Base-by-base conservation (phyloP, 2,113 vertebrate species). In the Cololabis saira region DNA sequence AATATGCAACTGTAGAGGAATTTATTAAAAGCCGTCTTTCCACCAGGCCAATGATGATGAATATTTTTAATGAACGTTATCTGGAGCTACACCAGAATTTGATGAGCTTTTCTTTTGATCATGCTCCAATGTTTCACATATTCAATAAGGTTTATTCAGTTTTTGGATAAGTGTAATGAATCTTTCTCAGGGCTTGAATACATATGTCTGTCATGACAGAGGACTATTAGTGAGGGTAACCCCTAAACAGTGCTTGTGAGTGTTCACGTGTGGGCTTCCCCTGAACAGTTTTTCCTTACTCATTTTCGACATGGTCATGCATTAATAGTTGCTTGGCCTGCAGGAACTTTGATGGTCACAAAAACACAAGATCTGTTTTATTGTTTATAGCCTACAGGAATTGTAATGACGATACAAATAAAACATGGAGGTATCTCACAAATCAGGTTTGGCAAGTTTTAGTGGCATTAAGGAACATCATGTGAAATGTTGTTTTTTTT, bases 281-380 rank as follows among this genome's bases (percentile, higher is more conserved):
- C 54, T 59, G 42, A 74, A 52, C 61, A 53, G 24, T 37, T 37
- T 52, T 50, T 15, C 30, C 15, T 21, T 58, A 67, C 74, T 52
- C 30, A 68, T 57, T 66, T 59, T 43, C 52, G 22, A 44, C 42
- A 51, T 43, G 69, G 62, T 54, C 52, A 57, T 73, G 61, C 57
- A 50, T 55, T 70, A 59, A 81, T 76, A 58, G 40, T 63, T 61
- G 50, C 16, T 45, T 71, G 56, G 47, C 63, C 54, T 52, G 55
- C 37, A 69, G 79, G 42, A 48, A 64, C 53, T 22, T 50, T 22
- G 27, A 70, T 67, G 69, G 56, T 67, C 71, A 76, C 72, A 53
- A 37, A 70, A 61, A 62, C 4, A 60, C 51, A 8, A 9, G 58
- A 66, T 71, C 61, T 69, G 67, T 79, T 74, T 54, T 30, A 16